phyloP scores from a whole-genome alignment of 2,797 vertebrate genomes.

The Esox lucius region DNA sequence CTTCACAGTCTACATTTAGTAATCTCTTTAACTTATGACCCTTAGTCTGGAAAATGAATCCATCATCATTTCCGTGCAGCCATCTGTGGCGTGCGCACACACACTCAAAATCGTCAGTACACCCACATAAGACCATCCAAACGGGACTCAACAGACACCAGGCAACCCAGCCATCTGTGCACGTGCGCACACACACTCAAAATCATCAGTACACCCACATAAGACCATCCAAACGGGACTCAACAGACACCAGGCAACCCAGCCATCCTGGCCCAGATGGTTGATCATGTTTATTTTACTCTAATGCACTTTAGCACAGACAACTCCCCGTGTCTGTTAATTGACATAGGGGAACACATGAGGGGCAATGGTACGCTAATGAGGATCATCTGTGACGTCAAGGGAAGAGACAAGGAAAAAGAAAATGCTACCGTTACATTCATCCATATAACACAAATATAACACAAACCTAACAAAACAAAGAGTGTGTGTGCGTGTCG shows the following conservation, averaged over 20 bases:
- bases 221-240: slow-evolving; percentile 59
- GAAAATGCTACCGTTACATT: not conserved
- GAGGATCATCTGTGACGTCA: slow-evolving; percentile 8
- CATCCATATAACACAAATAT: not conserved
- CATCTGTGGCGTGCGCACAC: slow-evolving; percentile 51
- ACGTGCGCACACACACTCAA: slow-evolving; percentile 34
- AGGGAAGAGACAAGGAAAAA: not conserved
- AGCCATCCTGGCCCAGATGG: slow-evolving; percentile 69
- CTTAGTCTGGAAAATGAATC: slow-evolving; percentile 46
- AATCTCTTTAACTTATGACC: too few relatives aligned
- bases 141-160: slow-evolving; percentile 56
- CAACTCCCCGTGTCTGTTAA: slow-evolving; percentile 52
- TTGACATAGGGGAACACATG: slow-evolving; percentile 39
- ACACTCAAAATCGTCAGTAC: slow-evolving; percentile 40
- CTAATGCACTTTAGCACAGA: slow-evolving; percentile 65
- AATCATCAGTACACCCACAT: slow-evolving; percentile 51
- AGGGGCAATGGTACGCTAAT: not conserved
- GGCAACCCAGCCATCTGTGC: slow-evolving; percentile 69
- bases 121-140: slow-evolving; percentile 57
- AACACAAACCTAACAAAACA: not conserved
- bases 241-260: slow-evolving; percentile 66
- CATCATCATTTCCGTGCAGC: slow-evolving; percentile 51
- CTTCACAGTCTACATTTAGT: too few relatives aligned
- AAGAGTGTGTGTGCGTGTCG: not conserved
- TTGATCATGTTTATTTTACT: slow-evolving; percentile 75